Evolutionary conservation across 2,888 invertebrate genomes (phyloP).

Genomic region (Dascillus cervinus): DNA sequence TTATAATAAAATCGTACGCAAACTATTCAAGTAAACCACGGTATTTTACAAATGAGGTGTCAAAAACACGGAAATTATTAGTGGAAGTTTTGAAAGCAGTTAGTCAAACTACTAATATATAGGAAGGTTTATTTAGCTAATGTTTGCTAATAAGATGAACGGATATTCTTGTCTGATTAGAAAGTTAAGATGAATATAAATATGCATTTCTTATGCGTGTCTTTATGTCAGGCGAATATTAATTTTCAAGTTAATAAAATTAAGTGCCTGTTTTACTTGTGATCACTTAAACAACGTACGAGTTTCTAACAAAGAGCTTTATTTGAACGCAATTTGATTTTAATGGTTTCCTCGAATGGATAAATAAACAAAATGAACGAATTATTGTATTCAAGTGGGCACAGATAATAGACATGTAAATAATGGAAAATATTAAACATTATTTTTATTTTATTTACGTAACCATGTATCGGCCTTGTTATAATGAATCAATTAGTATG

Average conservation of each 20-base stretch:
- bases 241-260: neutral
- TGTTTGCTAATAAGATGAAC: constrained; percentile 2
- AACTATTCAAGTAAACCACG: constrained; percentile 3
- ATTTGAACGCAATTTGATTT: no score
- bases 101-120: constrained; percentile 5
- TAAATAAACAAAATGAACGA: no score
- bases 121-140: neutral
- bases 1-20: no score
- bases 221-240: constrained; percentile 4
- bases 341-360: no score
- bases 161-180: constrained; percentile 6
- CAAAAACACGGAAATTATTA: constrained; percentile 9
- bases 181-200: constrained; percentile 9
- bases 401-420: no score
- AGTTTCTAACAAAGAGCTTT: no score
- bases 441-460: no score
- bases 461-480: no score
- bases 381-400: no score
- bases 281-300: no score
- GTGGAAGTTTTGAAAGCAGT: constrained; percentile 6
- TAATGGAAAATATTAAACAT: no score
- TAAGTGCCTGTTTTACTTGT: neutral
- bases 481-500: no score
- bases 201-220: constrained; percentile 4
- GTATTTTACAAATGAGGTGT: constrained; percentile 1